A percentile compares a stretch with the other conserved stretches of the same genome.
These are phyloP conservation scores for Poecilia wingei DNA, from an alignment of 2,797 vertebrate genomes.

Conservation along the genomic window DNA sequence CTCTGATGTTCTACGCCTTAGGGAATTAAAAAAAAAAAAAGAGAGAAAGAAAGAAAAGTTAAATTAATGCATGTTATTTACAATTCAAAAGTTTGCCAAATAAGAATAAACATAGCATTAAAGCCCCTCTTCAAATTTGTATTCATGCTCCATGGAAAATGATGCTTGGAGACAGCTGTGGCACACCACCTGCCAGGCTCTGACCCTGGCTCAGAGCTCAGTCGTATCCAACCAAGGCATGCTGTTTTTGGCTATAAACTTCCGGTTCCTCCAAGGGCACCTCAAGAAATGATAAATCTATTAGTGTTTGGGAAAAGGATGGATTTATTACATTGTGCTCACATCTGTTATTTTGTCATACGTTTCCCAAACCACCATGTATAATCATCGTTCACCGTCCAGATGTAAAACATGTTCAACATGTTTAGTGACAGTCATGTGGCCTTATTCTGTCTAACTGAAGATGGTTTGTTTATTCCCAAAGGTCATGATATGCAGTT, in stretches of 20 bases:
- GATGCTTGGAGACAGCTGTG: constrained; percentile 56
- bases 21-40: neutral
- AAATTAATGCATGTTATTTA: neutral
- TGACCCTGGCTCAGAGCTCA: constrained; percentile 55
- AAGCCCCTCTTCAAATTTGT: constrained; percentile 35
- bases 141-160: constrained; percentile 38
- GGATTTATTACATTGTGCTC: constrained; percentile 28
- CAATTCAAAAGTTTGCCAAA: constrained; percentile 18
- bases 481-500: neutral
- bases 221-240: constrained; percentile 41
- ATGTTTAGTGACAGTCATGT: constrained; percentile 5
- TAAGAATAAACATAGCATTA: constrained; percentile 29
- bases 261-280: constrained; percentile 42
- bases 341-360: constrained; percentile 36
- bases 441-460: neutral
- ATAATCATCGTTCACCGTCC: constrained; percentile 30
- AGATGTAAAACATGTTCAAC: constrained; percentile 32
- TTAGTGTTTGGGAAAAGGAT: constrained; percentile 27
- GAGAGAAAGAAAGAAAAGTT: no score
- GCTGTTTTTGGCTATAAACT: constrained; percentile 38
- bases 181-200: constrained; percentile 56
- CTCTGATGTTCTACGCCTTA: neutral
- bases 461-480: neutral
- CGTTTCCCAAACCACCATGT: constrained; percentile 20
- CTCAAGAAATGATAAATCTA: constrained; percentile 44